A percentile compares a stretch with the other conserved stretches of the same genome.
phyloP scores from a whole-genome alignment of 2,888 invertebrate genomes.

The Altica lythri region DNA sequence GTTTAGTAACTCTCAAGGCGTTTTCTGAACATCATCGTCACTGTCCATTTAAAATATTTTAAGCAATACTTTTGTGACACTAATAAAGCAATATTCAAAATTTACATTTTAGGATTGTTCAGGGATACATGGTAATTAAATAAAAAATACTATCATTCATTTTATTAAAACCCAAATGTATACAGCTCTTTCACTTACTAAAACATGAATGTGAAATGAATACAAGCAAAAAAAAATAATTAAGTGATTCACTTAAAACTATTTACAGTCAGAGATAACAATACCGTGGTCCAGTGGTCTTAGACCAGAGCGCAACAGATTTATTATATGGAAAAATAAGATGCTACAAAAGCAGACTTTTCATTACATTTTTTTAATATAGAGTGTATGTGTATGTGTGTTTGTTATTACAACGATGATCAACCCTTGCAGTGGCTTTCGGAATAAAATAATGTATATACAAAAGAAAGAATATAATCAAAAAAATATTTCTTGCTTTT shows the following conservation, averaged over 20 bases:
- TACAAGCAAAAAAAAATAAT: constrained; percentile 55
- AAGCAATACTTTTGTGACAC: too few relatives aligned
- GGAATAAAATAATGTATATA: constrained; percentile 36
- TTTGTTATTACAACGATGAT: constrained; percentile 15
- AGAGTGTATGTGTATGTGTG: too few relatives aligned
- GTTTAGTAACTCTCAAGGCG: too few relatives aligned
- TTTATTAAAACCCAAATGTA: constrained; percentile 59
- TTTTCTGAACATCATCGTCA: too few relatives aligned
- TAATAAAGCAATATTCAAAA: too few relatives aligned
- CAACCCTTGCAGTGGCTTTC: constrained; percentile 24
- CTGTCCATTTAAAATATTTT: too few relatives aligned
- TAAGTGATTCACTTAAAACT: constrained; percentile 58
- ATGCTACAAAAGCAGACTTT: constrained; percentile 55
- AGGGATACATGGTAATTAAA: too few relatives aligned
- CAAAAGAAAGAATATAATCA: constrained; percentile 44
- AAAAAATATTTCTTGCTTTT: constrained; percentile 43
- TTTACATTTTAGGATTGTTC: too few relatives aligned
- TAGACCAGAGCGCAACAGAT: constrained; percentile 53
- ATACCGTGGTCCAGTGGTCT: constrained; percentile 57
- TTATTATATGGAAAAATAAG: constrained; percentile 54
- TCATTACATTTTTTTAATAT: constrained; percentile 40
- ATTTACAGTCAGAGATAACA: constrained; percentile 59
- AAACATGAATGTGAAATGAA: constrained; percentile 58
- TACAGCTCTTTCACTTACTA: constrained; percentile 58
- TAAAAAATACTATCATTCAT: constrained; percentile 55